Evolutionary conservation across 2,797 vertebrate genomes (phyloP), one percentile per base, ranked within the genome.

Genomic region (Pteronotus mesoamericanus): DNA sequence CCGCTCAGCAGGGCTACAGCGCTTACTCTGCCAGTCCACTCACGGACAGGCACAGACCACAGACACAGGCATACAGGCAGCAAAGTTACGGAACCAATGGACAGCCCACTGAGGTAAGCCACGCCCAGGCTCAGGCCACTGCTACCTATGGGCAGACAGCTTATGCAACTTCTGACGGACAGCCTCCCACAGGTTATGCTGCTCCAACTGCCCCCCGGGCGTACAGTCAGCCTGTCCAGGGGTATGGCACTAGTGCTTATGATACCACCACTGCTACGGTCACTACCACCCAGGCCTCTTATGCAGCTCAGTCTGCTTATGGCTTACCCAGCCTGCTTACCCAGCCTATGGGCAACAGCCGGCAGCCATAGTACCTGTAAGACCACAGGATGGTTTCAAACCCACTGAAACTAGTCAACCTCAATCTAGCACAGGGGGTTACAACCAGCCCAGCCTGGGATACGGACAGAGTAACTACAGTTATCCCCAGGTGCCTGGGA

Each of bases 301-400:
- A 99, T 4, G 98, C 98, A 2, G 98, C 98, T 0, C 99, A 98
- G 1, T 90, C 99, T 84, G 98, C 98, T 0, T 99, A 99, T 11
- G 99, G 99, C 94, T n/a, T n/a, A 99, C 99, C 94, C 99, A 99
- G 98, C 99, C 99, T 71, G 99, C 99, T 22, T 99, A 99, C 97
- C 99, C 99, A 9, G 98, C 99, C 68, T 99, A 99, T 75, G 99
- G 99, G 79, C 99, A 99, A 97, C 99, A 99, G 98, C 99, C 99
- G 1, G 98, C 99, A 53, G 98, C 99, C 0, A 97, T 99, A 0
- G 98, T 99, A 34, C 99, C 99, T 44, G 97, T 99, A 75, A 99
- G 99, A 98, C 98, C 98, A 77, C 98, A 98, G 97, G 99, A 99
- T 98, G 98, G 98, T 98, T 99, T 98, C 97, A 99, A 99, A 98